phyloP scores from a whole-genome alignment of 2,888 invertebrate genomes.

The Podotricha telesiphe region DNA sequence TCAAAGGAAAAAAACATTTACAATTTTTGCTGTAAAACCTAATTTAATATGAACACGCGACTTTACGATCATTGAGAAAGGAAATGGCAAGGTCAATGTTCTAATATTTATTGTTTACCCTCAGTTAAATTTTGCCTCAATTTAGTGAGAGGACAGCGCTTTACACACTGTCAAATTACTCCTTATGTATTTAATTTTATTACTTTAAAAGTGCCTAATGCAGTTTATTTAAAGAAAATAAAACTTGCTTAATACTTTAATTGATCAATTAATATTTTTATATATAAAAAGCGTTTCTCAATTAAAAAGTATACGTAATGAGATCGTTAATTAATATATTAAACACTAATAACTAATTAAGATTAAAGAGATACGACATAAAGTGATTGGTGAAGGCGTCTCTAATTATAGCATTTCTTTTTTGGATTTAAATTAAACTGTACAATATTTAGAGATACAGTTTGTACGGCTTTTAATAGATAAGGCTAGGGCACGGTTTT shows the following conservation, averaged over 20 bases:
- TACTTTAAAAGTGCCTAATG: neutral
- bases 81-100: constrained; percentile 25
- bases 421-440: neutral
- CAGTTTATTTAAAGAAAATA: neutral
- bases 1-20: constrained; percentile 30
- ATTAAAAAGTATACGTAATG: neutral
- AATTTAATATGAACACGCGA: constrained; percentile 21
- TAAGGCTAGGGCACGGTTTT: no score
- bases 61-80: constrained; percentile 29
- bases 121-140: neutral
- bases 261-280: neutral
- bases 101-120: constrained; percentile 29
- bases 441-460: neutral
- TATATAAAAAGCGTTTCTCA: neutral
- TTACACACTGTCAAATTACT: neutral
- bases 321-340: neutral
- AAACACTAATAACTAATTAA: constrained; percentile 5
- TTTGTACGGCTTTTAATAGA: no score
- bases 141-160: neutral
- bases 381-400: neutral
- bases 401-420: neutral
- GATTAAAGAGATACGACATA: neutral
- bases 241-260: neutral
- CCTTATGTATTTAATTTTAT: neutral
- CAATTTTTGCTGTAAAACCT: constrained; percentile 31